A percentile compares a stretch with the other conserved stretches of the same genome.
These are phyloP conservation scores for Rhagonycha fulva DNA, from an alignment of 2,888 invertebrate genomes.

Conservation along the genomic window DNA sequence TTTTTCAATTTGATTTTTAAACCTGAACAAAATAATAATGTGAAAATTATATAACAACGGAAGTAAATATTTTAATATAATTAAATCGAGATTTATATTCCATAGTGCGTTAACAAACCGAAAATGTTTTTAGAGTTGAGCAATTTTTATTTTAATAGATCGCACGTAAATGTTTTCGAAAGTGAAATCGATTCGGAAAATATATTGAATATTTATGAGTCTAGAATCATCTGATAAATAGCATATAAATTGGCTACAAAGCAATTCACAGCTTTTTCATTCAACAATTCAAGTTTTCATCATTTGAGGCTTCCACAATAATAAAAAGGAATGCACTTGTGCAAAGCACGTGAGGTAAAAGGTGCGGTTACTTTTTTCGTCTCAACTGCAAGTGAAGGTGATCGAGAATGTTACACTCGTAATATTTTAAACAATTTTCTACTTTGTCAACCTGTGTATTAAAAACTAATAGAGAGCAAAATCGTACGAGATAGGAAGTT, in stretches of 20 bases:
- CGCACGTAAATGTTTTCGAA: conserved; percentile 24
- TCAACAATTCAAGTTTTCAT: background rate
- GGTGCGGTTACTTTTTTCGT: conserved; percentile 26
- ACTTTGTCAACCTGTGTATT: conserved; percentile 19
- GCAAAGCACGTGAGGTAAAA: conserved; percentile 19
- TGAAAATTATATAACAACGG: background rate
- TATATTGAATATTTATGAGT: conserved; percentile 4
- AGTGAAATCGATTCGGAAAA: conserved; percentile 20
- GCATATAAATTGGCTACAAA: background rate
- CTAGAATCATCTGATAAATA: background rate
- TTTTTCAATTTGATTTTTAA: background rate
- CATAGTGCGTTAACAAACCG: background rate
- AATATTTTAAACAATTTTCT: conserved; percentile 25
- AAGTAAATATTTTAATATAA: background rate
- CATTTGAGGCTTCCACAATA: background rate
- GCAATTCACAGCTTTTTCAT: background rate
- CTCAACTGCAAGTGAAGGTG: conserved; percentile 39
- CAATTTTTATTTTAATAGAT: conserved; percentile 17
- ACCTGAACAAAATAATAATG: background rate
- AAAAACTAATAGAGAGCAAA: conserved; percentile 13
- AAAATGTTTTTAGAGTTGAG: conserved; percentile 1
- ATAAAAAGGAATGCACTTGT: conserved; percentile 9
- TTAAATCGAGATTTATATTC: background rate
- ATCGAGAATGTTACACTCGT: conserved; percentile 38
- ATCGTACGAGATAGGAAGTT: conserved; percentile 24